Evolutionary conservation across 2,113 vertebrate species (phyloP), one percentile per base, ranked within the genome.

Genomic region (Baryphthengus martii): DNA sequence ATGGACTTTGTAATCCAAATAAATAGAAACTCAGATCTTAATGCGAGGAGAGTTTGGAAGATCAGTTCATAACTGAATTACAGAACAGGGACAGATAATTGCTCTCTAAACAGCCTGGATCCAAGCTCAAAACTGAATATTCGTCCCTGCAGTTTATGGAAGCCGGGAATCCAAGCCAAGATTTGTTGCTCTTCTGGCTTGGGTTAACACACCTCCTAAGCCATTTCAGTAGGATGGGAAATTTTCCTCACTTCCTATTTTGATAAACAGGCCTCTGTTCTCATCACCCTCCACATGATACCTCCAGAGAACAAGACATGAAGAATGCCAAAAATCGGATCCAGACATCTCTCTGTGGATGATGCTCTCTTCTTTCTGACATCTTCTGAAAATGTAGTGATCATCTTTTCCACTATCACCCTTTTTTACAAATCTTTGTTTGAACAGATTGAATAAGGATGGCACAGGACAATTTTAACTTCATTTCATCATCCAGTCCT

Each of bases 51-150:
- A 70, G 7, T 78, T 87, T 75, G 70, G 61, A 84, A 86, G 47
- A 67, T 15, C 31, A n/a, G 85, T 86, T 96, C n/a, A 16, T 65
- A 91, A 88, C 24, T 40, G 52, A 86, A 63, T 79, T 90, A 67
- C 21, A 74, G 47, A 86, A 61, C 37, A 29, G 14, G 44, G 45
- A 74, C 79, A 76, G n/a, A 65, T 79, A 78, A 84, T 58, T 85
- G 52, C 53, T 87, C 61, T 76, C 40, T 49, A 93, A 96, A 97
- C 50, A 67, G 56, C 4, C 44, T 92, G 86, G 87, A 95, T 92
- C 71, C 77, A 92, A 79, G 65, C 56, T 90, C 83, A 86, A 78
- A 85, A 86, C 42, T 0, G 1, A 80, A 73, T 40, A 59, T 77
- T 88, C 63, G 28, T 59, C 85, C 47, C 35, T 61, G 21, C 19